A percentile compares a stretch with the other conserved stretches of the same genome.
These are phyloP conservation scores for Meta bourneti DNA, from an alignment of 2,888 invertebrate species.

Conservation along the genomic window DNA sequence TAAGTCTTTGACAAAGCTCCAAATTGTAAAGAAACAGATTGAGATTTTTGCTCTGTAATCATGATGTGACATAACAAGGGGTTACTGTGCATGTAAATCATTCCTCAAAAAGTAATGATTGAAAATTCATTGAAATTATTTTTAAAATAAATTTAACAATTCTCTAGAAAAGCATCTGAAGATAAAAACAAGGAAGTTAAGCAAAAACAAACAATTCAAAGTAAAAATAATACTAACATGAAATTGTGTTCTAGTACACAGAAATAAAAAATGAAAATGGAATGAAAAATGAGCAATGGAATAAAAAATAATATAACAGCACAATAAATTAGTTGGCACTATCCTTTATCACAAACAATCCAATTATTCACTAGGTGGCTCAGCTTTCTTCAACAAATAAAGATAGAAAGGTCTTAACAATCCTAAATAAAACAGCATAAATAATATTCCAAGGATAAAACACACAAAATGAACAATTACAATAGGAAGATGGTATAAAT, in stretches of 20 bases:
- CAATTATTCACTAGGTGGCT: slow-evolving; percentile 29
- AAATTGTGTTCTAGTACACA: slow-evolving; percentile 29
- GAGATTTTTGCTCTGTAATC: too few species aligned
- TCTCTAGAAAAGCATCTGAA: too few species aligned
- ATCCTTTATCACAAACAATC: slow-evolving; percentile 22
- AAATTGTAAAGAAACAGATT: too few species aligned
- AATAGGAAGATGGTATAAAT: slow-evolving; percentile 51
- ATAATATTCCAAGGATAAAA: slow-evolving; percentile 64
- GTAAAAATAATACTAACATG: slow-evolving; percentile 9
- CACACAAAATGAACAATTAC: slow-evolving; percentile 68
- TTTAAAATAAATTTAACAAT: too few species aligned
- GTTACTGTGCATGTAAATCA: too few species aligned
- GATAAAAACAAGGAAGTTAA: too few species aligned
- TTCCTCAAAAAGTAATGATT: too few species aligned
- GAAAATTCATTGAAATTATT: too few species aligned
- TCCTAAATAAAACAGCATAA: slow-evolving; percentile 76
- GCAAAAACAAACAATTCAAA: neutral
- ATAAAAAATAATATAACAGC: slow-evolving; percentile 9
- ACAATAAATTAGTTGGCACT: slow-evolving; percentile 56
- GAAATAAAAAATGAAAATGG: slow-evolving; percentile 34
- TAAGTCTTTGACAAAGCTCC: too few species aligned
- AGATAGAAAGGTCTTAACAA: slow-evolving; percentile 74
- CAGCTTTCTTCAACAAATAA: slow-evolving; percentile 44
- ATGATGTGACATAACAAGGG: too few species aligned
- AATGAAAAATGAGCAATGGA: slow-evolving; percentile 43